Evolutionary conservation across 2,113 vertebrate species (phyloP).

Genomic region (Sapayoa aenigma): DNA sequence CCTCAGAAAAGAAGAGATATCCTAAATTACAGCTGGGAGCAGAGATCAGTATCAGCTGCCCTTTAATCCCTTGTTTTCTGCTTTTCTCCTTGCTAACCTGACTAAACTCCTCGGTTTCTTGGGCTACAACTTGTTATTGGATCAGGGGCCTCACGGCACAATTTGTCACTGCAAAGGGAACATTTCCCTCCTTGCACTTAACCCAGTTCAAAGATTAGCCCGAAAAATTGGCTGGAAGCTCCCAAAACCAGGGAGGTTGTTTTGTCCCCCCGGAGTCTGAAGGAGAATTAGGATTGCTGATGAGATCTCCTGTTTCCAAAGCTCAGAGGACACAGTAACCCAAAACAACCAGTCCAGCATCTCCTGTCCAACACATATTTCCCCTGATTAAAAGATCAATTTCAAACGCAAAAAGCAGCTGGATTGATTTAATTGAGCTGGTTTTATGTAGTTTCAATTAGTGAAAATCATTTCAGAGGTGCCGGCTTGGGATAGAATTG

Average conservation of each 20-base stretch:
- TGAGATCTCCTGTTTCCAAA: not conserved
- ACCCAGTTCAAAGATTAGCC: not conserved
- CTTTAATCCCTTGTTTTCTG: not conserved
- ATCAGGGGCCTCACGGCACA: not conserved
- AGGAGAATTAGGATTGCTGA: not conserved
- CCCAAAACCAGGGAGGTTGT: not conserved
- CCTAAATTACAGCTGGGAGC: not conserved
- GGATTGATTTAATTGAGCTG: not conserved
- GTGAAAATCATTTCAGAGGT: not conserved
- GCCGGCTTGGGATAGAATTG: not conserved
- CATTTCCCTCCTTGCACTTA: not conserved
- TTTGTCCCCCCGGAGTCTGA: not conserved
- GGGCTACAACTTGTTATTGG: not conserved
- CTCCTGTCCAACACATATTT: not conserved
- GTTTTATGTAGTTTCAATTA: not conserved
- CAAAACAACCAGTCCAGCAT: not conserved
- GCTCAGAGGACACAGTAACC: constrained; percentile 25
- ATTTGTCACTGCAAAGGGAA: not conserved
- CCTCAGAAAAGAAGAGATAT: not conserved
- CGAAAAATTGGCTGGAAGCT: not conserved
- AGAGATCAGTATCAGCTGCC: not conserved
- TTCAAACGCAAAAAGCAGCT: not conserved
- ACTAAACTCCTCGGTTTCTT: not conserved
- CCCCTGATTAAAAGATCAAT: not conserved
- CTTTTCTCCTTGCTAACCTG: not conserved